Evolutionary conservation across 2,797 vertebrate species (phyloP).

Genomic region (Distichodus sexfasciatus): DNA sequence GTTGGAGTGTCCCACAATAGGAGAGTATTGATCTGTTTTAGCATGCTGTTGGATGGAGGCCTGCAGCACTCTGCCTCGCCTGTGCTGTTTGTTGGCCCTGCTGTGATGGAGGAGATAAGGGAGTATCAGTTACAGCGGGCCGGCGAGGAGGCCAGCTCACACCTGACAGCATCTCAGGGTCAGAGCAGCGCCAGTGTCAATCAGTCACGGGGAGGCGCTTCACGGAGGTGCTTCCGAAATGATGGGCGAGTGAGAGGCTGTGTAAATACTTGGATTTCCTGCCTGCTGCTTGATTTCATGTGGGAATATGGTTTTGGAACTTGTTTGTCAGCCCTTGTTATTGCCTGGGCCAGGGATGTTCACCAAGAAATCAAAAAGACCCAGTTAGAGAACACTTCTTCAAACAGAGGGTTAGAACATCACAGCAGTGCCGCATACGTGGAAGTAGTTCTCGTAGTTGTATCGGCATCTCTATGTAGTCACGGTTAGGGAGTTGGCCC

Average conservation of each 20-base stretch:
- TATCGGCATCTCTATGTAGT: too few species aligned
- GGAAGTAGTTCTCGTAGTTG: too few species aligned
- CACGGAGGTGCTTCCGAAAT: slow-evolving; percentile 53
- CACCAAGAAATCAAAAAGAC: too few species aligned
- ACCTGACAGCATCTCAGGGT: slow-evolving; percentile 61
- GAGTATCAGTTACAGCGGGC: slow-evolving; percentile 65
- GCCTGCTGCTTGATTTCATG: slow-evolving; percentile 5
- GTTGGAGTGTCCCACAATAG: slow-evolving; percentile 61
- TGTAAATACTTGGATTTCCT: not conserved
- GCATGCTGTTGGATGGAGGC: slow-evolving; percentile 63
- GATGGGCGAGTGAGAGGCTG: slow-evolving; percentile 6
- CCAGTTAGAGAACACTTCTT: too few species aligned
- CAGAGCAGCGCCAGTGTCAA: slow-evolving; percentile 52
- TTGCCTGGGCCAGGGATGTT: too few species aligned
- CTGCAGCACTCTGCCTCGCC: slow-evolving; percentile 58
- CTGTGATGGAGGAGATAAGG: slow-evolving; percentile 48
- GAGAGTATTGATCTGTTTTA: slow-evolving; percentile 67
- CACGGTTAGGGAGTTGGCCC: too few species aligned
- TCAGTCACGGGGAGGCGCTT: slow-evolving; percentile 51
- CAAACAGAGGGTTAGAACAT: too few species aligned
- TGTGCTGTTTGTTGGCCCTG: slow-evolving; percentile 58
- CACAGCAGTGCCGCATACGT: too few species aligned
- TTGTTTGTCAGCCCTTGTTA: not conserved
- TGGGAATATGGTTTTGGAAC: not conserved
- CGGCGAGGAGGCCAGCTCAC: slow-evolving; percentile 64